phyloP scores from a whole-genome alignment of 2,113 vertebrate species.

The Fulica atra region DNA sequence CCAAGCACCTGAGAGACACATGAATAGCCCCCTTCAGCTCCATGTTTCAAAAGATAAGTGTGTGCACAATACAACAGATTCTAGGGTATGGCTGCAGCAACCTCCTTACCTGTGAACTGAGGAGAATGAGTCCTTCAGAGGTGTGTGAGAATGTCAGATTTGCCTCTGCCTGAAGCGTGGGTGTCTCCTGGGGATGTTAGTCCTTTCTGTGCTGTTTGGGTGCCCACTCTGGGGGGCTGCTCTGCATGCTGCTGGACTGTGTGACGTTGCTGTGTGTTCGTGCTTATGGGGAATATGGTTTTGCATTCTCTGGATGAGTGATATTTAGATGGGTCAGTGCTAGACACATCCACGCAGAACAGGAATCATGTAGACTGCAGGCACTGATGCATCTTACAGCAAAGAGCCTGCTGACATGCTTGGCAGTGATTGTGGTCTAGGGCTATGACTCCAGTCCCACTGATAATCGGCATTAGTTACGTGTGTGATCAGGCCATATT shows the following conservation, averaged over 20 bases:
- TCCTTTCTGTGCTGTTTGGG: not conserved
- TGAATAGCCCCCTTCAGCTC: not conserved
- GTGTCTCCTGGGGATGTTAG: accelerated
- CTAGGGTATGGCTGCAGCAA: not conserved
- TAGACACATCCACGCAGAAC: not conserved
- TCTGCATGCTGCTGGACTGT: not conserved
- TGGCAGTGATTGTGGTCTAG: not conserved
- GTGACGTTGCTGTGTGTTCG: not conserved
- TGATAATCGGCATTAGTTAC: not conserved
- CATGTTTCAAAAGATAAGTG: not conserved
- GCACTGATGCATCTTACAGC: not conserved
- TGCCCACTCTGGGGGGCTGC: not conserved
- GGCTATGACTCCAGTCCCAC: not conserved
- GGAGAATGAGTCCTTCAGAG: not conserved
- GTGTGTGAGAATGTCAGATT: not conserved
- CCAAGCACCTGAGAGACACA: not conserved
- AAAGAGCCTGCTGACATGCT: not conserved
- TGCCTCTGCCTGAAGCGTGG: not conserved
- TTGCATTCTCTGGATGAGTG: not conserved
- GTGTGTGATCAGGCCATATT: not conserved
- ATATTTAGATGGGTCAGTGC: not conserved
- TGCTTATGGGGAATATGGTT: not conserved
- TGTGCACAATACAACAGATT: not conserved
- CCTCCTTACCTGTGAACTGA: not conserved
- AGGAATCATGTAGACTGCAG: not conserved